phyloP scores from a whole-genome alignment of 2,797 vertebrate genomes.

The Chelidonichthys spinosus region DNA sequence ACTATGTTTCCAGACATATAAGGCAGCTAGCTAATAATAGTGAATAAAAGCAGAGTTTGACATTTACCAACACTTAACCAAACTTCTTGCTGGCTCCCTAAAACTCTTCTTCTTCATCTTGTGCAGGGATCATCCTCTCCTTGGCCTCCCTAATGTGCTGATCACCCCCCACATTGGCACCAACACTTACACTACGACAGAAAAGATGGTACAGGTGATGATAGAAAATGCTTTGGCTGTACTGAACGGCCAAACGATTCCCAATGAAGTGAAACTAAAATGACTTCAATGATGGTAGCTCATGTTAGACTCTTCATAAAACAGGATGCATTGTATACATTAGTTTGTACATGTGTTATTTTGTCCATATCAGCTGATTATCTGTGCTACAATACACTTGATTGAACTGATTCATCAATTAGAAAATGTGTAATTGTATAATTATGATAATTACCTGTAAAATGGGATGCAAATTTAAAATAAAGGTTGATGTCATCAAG shows the following conservation, averaged over 20 bases:
- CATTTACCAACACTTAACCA: neutral
- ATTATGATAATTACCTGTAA: no score
- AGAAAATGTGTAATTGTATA: no score
- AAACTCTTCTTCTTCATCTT: conserved; percentile 29
- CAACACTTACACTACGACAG: conserved; percentile 62
- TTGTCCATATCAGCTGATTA: neutral
- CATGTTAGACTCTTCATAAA: neutral
- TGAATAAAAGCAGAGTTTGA: neutral
- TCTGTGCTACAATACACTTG: no score
- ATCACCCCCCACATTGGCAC: conserved; percentile 79
- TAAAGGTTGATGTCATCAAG: no score
- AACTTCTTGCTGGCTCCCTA: neutral
- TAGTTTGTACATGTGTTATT: neutral
- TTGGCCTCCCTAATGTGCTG: conserved; percentile 78
- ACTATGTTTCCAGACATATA: neutral
- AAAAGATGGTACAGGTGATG: conserved; percentile 73
- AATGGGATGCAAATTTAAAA: no score
- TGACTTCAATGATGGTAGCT: neutral
- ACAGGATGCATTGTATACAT: neutral
- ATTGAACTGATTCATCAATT: no score
- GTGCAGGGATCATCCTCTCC: conserved; percentile 80
- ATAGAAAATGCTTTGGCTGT: conserved; percentile 78
- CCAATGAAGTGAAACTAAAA: conserved; percentile 72
- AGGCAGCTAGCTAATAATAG: neutral
- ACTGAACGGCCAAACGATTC: conserved; percentile 66